phyloP scores from a whole-genome alignment of 2,888 invertebrate genomes.

The Panorpa germanica region DNA sequence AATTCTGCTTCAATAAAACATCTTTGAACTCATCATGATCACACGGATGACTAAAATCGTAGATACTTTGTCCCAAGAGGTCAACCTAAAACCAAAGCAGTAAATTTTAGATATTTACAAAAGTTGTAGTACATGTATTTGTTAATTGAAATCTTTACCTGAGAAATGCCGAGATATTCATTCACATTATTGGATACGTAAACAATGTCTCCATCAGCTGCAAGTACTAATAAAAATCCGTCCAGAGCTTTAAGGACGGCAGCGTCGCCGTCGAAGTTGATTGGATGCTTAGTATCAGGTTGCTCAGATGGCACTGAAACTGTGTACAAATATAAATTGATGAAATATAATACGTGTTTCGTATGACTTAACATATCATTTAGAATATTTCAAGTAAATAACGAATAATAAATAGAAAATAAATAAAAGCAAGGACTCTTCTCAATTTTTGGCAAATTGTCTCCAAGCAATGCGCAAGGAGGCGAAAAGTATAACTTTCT shows the following conservation, averaged over 20 bases:
- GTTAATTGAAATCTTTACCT: conserved; percentile 38
- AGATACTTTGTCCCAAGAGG: conserved; percentile 84
- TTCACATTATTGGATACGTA: conserved; percentile 84
- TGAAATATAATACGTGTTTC: no score
- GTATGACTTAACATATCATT: no score
- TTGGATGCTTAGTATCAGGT: no score
- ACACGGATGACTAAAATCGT: conserved; percentile 87
- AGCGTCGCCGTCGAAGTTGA: no score
- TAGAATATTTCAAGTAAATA: no score
- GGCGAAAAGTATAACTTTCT: no score
- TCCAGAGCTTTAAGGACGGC: conserved; percentile 67
- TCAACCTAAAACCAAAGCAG: conserved; percentile 55
- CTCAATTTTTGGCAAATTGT: no score
- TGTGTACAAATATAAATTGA: no score
- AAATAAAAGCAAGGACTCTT: no score
- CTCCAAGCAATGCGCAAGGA: no score
- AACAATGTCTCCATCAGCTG: conserved; percentile 78
- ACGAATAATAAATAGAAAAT: no score
- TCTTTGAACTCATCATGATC: conserved; percentile 68
- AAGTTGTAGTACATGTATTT: conserved; percentile 1
- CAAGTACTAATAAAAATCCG: conserved; percentile 76
- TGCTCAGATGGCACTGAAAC: no score
- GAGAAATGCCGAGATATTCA: conserved; percentile 78
- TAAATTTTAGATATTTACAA: conserved; percentile 8
- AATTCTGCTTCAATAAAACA: conserved; percentile 14